Percentiles rank a stretch among this genome's conserved stretches.
phyloP scores from a whole-genome alignment of 2,888 invertebrate species.

The Diploptera punctata region DNA sequence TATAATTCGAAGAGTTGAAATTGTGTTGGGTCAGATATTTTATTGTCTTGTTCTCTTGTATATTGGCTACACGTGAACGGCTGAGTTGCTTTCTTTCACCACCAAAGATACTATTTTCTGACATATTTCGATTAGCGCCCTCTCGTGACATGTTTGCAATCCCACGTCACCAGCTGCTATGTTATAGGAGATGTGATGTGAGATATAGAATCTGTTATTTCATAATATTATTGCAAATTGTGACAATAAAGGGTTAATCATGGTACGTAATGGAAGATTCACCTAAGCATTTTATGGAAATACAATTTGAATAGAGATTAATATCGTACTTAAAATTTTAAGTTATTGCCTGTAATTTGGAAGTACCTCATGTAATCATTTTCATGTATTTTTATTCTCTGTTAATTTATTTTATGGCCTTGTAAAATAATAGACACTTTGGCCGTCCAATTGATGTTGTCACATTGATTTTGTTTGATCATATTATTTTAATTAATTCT shows the following conservation, averaged over 20 bases:
- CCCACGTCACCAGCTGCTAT: conserved; percentile 36
- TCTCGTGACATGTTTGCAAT: no score
- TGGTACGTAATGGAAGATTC: background rate
- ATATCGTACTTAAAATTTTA: background rate
- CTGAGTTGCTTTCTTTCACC: no score
- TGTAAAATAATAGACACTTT: background rate
- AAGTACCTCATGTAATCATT: background rate
- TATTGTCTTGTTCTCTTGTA: no score
- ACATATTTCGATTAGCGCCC: no score
- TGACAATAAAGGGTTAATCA: background rate
- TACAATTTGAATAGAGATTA: background rate
- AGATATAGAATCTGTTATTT: background rate
- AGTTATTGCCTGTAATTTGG: background rate
- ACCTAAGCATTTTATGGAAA: background rate
- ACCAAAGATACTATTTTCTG: no score
- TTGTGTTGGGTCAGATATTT: no score
- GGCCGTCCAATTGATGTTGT: background rate
- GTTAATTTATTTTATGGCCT: background rate
- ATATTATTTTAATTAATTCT: no score
- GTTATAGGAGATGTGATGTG: conserved; percentile 25
- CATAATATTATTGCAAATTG: background rate
- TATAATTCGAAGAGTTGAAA: no score
- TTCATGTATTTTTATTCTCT: background rate
- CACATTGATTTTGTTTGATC: background rate
- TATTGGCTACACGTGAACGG: no score